Percentiles rank a stretch among this genome's conserved stretches.
These are phyloP conservation scores for Trididemnum clinides DNA, from an alignment of 23 tunicate genomes.

Conservation along the genomic window DNA sequence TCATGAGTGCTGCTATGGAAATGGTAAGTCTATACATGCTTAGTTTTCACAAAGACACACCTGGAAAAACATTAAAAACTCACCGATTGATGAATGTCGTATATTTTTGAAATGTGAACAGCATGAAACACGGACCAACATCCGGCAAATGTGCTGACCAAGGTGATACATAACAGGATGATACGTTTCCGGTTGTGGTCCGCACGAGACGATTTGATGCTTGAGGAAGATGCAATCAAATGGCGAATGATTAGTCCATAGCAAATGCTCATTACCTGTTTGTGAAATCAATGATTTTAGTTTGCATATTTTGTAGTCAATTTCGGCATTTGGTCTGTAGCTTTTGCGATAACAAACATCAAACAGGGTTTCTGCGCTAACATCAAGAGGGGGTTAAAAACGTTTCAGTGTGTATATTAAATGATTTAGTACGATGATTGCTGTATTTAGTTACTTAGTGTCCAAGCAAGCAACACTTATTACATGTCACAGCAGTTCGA, in stretches of 20 bases:
- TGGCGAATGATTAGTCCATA: constrained; percentile 62
- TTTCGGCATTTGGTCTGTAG: too few species aligned
- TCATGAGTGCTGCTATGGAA: too few species aligned
- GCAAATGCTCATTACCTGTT: constrained; percentile 63
- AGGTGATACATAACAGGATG: constrained; percentile 72
- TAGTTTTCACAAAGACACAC: not conserved
- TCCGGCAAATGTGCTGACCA: constrained; percentile 46
- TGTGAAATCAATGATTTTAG: too few species aligned
- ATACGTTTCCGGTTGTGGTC: constrained; percentile 61
- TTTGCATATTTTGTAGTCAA: too few species aligned
- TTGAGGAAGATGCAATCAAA: not conserved
- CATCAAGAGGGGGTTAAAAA: too few species aligned
- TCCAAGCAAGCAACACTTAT: too few species aligned
- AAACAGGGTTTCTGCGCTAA: too few species aligned
- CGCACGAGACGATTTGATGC: not conserved
- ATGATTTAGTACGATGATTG: not conserved
- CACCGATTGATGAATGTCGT: constrained; percentile 31
- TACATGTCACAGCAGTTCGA: too few species aligned
- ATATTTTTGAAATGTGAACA: constrained; percentile 62
- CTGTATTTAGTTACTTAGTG: too few species aligned
- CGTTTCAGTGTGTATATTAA: not conserved
- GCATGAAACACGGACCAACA: constrained; percentile 77
- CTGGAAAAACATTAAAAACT: not conserved
- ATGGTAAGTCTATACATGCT: too few species aligned
- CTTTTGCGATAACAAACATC: too few species aligned